Evolutionary conservation across 2,888 invertebrate genomes (phyloP).

Genomic region (Lithophane semibrunnea): DNA sequence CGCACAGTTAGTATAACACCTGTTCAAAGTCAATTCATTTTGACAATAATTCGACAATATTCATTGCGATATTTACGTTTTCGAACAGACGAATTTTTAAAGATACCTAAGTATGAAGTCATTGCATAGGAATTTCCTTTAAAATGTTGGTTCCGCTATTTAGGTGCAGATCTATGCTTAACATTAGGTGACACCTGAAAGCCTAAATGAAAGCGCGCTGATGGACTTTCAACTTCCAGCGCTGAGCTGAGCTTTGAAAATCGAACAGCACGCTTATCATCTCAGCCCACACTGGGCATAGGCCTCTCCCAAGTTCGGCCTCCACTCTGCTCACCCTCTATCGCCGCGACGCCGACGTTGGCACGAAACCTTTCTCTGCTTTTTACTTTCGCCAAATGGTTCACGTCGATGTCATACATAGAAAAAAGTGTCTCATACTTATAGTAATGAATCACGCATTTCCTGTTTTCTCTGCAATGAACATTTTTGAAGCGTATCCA

Average conservation of each 20-base stretch:
- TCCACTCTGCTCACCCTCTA: not conserved
- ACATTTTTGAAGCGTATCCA: not conserved
- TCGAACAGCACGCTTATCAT: not conserved
- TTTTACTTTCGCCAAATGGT: conserved; percentile 52
- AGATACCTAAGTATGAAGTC: not conserved
- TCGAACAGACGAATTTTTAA: not conserved
- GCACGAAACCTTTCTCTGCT: not conserved
- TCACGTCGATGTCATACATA: conserved; percentile 18
- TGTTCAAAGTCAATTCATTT: not conserved
- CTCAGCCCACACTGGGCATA: not conserved
- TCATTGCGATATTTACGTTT: not conserved
- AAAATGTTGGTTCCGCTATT: not conserved
- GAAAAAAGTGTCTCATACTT: conserved; percentile 15
- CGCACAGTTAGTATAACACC: not conserved
- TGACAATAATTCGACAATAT: not conserved
- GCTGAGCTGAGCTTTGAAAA: not conserved
- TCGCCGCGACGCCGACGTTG: not conserved
- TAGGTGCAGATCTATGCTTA: not conserved
- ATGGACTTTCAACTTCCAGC: not conserved
- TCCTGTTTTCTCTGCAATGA: conserved; percentile 33
- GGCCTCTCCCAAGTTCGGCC: not conserved
- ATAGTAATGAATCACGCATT: conserved; percentile 37
- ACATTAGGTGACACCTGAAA: not conserved
- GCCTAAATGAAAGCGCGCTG: not conserved
- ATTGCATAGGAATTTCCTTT: not conserved